Base-by-base conservation (phyloP, 2,888 invertebrate genomes). In the Cryptus armator region DNA sequence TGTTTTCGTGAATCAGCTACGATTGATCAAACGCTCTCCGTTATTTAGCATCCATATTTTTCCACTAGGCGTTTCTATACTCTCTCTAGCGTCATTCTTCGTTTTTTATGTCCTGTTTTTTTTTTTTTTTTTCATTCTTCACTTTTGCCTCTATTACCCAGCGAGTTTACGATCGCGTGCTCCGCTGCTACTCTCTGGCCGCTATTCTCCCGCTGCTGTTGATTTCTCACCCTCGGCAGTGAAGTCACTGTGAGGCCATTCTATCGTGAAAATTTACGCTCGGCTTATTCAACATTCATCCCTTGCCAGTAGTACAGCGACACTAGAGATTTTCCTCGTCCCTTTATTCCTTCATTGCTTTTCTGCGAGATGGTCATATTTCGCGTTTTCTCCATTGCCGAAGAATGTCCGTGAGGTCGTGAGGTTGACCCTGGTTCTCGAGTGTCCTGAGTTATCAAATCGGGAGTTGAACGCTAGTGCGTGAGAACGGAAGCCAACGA, bases 11-110 rank as follows among this genome's bases (percentile, higher is more conserved):
- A 81, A 70, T 81, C 71, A 84, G 66, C 37, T 19, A 64, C 66
- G 78, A 78, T 78, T 77, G 84, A 85, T 74, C 76, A 79, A 85
- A 80, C 74, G 53, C 77, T 83, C 32, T 62, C 70, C 29, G 79
- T 83, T 79, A 85, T 86, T 85, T 75, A 59, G 56, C 81, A 83
- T 87, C 85, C 83, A 83, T 87, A 86, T 85, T 83, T 83, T 81
- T 72, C 64, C 76, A 43, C 64, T 37, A 12, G 19, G n/a, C 68
- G 37, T 71, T 71, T 12, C 72, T 10, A 10, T 19, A 14, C 56
- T 16, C 66, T 43, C 66, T n/a, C 51, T 37, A n/a, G 29, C 67
- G 62, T 62, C 24, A 43, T 77, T 59, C 66, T 12, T 59, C 46
- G 53, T 24, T 43, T 32, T 56, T 24, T 24, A 29, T 59, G 12